Base-by-base conservation (phyloP, 1,140 invertebrate genomes). In the Drosophila orena region DNA sequence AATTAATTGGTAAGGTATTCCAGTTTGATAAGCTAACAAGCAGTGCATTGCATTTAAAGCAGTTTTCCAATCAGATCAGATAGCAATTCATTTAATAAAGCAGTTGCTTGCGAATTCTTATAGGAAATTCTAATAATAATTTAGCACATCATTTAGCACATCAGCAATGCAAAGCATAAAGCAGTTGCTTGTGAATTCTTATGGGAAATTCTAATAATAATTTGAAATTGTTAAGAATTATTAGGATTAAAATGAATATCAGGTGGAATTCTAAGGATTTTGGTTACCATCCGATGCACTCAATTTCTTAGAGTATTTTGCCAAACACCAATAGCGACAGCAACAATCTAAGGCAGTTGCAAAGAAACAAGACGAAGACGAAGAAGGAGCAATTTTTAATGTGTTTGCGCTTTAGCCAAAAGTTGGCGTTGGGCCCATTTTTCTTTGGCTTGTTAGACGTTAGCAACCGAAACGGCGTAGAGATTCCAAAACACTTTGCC, bases 381-480 rank as follows among this genome's bases (percentile, higher is more conserved):
- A 46, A 61, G 58, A 64, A 79, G 66, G 56, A 72, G 71, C 68
- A 76, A 84, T 89, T 89, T 88, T 89, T 89, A 89, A 89, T 89
- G 84, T 89, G 84, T 77, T 89, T 88, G 84, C 84, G 84, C 84
- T 77, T 84, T 89, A 84, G 79, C 84, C 84, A 78, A 89, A 83
- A 90, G 75, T 88, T 89, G 83, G 84, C 76, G 83, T 88, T 88
- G 83, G 83, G 83, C 84, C 83, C 88, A 90, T 90, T 90, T 90
- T 90, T 90, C 88, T 90, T 90, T 61, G 77, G 77, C 88, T 90
- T 90, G 88, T 90, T 90, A 90, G 88, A 73, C 65, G 71, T 76
- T 71, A 54, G 50, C 34, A 40, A 70, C 42, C 50, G 35, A 71
- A 70, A 56, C 64, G 50, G 57, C 49, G 66, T 42, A 52, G 50